Evolutionary conservation across 1,140 invertebrate genomes (phyloP).

Genomic region (Wasmannia auropunctata): DNA sequence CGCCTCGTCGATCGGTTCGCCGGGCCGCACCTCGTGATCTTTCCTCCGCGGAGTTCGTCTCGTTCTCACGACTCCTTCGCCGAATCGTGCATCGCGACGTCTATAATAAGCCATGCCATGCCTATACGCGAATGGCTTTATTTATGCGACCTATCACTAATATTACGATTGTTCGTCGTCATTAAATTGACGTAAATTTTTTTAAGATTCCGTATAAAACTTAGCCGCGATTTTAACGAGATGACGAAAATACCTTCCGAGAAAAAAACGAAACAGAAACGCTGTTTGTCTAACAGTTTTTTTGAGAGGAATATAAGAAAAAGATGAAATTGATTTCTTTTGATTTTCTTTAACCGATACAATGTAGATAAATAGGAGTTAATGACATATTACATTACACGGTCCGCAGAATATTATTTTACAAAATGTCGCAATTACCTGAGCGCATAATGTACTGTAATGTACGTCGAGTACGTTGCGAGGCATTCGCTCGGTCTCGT

Average conservation of each 20-base stretch:
- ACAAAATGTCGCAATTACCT: background rate
- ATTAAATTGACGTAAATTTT: background rate
- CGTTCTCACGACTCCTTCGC: slow-evolving; percentile 34
- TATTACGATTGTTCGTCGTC: background rate
- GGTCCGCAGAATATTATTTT: background rate
- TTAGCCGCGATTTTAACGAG: background rate
- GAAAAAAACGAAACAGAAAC: background rate
- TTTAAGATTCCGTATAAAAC: background rate
- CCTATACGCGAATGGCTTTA: background rate
- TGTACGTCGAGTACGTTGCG: background rate
- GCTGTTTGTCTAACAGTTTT: background rate
- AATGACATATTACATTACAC: background rate
- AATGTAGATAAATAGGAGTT: background rate
- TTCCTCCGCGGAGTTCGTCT: slow-evolving; percentile 20
- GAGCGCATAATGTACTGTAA: background rate
- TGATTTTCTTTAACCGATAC: background rate
- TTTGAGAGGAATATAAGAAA: background rate
- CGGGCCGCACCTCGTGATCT: slow-evolving; percentile 17
- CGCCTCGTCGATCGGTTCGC: background rate
- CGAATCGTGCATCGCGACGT: background rate
- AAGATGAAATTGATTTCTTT: background rate
- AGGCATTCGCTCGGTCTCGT: slow-evolving; percentile 34
- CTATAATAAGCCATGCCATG: background rate
- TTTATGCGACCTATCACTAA: background rate
- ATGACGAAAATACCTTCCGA: background rate